Base-by-base conservation (phyloP, 2,113 vertebrate genomes). In the Larimichthys polyactis region DNA sequence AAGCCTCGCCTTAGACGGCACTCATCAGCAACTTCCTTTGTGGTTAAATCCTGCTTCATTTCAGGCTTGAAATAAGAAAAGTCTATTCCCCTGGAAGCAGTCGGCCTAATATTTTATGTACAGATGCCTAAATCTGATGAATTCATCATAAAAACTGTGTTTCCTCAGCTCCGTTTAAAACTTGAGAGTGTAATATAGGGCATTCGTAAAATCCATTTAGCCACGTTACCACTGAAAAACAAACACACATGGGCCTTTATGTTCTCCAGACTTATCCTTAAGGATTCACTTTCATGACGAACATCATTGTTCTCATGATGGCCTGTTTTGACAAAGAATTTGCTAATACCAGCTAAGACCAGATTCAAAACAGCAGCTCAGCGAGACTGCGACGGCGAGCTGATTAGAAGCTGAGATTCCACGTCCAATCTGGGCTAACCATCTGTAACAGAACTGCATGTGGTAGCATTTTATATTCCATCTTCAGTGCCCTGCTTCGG, bases 341-440 rank as follows among this genome's bases (percentile, higher is more conserved):
- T 71, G 68, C 27, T 72, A 78, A 87, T 78, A 71, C 74, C 55
- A 22, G 65, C 70, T 78, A 69, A 86, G 46, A 81, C 69, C 36
- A 63, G 62, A 82, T 68, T 92, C 69, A 67, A 68, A 84, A 80
- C 77, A 85, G 73, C 60, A 77, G 76, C 67, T 70, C 52, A 58
- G 81, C 19, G 32, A 83, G 83, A 70, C 74, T 52, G 81, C 73
- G 24, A 24, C 6, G 32, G 68, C 55, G 58, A 81, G 84, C 89
- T 77, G 87, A 91, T 89, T 74, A 72, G 73, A 65, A 40, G 46
- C 67, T 0, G 79, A 88, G 87, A 91, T 81, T 85, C 68, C 70
- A 64, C 75, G 76, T 88, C 85, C 78, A 88, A 92, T 92, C 90
- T 87, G 85, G 80, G 80, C n/a, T 43, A 84, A 83, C 80, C 85